These are phyloP conservation scores for Anthoscopus minutus DNA, from an alignment of 2,113 vertebrate species.

Conservation along the genomic window DNA sequence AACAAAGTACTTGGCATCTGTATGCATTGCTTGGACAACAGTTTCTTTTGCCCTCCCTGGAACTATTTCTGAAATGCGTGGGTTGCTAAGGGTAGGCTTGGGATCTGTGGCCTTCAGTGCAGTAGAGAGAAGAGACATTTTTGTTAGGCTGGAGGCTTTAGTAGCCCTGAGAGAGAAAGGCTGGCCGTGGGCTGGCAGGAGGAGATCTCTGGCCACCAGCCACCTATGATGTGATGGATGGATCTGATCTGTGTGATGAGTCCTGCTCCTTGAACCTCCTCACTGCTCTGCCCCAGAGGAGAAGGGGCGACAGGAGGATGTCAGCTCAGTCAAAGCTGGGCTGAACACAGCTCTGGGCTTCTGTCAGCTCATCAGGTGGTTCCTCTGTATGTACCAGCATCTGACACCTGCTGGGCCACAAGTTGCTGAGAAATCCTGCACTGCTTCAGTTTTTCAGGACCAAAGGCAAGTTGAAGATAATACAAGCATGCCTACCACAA, in stretches of 20 bases:
- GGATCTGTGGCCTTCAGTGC: not conserved
- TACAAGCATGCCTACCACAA: not conserved
- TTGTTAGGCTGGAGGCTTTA: not conserved
- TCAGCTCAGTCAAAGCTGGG: not conserved
- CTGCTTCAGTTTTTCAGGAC: not conserved
- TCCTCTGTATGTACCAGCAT: not conserved
- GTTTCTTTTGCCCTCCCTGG: not conserved
- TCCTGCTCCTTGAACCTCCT: not conserved
- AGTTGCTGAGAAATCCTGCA: not conserved
- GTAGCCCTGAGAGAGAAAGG: not conserved
- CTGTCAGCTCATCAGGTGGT: not conserved
- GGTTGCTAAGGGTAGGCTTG: not conserved
- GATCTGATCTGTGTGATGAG: not conserved
- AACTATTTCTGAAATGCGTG: not conserved
- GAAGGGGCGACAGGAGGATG: not conserved
- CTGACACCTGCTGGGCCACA: not conserved
- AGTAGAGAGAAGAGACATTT: not conserved
- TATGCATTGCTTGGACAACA: not conserved
- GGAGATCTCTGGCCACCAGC: not conserved
- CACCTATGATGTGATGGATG: rapidly evolving
- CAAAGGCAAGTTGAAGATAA: not conserved
- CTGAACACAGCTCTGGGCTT: not conserved
- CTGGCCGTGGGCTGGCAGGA: not conserved
- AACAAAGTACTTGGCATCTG: not conserved
- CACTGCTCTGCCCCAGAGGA: not conserved